Evolutionary conservation across 2,113 vertebrate species (phyloP), one percentile per base, ranked within the genome.

Genomic region (Hippolais icterina): DNA sequence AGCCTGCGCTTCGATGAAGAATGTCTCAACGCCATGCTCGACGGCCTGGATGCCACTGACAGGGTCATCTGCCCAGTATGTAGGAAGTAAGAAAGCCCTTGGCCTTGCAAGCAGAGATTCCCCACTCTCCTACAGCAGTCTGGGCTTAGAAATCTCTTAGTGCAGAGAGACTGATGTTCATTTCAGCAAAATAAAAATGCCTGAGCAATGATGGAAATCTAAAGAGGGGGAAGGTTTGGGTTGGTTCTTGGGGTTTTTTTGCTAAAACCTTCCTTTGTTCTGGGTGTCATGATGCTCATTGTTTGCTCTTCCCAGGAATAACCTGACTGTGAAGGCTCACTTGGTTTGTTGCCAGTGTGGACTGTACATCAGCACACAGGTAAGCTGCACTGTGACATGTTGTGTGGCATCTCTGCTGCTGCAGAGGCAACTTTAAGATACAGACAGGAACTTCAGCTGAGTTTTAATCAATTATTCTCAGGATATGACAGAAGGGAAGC

Each of bases 11-110:
- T 98, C 37, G 99, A 99, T 44, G 98, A 99, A 83, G 95, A 98
- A 53, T 99, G 98, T 84, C 97, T 99, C 33, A 97, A 97, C 1
- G 97, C 98, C 3, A 91, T 98, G 19, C 97, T 99, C 3, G 98
- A 99, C 7, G 97, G 97, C 53, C 97, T 99, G 97, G 98, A 98
- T 14, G 96, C 96, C 21, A 95, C 91, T 5, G 23, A 83, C 78
- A 81, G 76, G 21, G 70, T 99, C 56, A 98, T 99, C 94, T 99
- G 99, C 70, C 99, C 99, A 0, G 78, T 99, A 22, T 99, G 99
- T 94, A 97, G 97, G 56, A 97, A 63, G 99, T 99, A 97, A 98
- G 98, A 12, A n/a, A 75, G 29, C n/a, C 27, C 33, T 53, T 53
- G 52, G 41, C 19, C 2, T 0, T 12, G 47, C 11, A 24, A 4